Conservation (phyloP, 1,140 invertebrate genomes). For the Aphelinus certus region DNA sequence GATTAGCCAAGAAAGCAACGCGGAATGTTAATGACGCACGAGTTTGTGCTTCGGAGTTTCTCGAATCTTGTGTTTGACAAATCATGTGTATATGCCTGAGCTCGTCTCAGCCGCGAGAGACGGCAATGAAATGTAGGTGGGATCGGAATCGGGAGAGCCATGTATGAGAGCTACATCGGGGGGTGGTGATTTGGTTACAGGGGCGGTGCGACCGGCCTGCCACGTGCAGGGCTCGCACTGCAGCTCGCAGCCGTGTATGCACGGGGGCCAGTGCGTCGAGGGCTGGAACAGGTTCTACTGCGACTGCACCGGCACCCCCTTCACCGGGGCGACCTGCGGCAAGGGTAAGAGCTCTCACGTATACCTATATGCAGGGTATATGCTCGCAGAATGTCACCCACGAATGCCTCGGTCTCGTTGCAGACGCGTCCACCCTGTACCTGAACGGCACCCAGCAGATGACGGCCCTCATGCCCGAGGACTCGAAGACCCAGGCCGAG, state of each 20-base stretch:
- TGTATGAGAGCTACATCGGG: slow-evolving; percentile 17
- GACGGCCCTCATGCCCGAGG: slow-evolving; percentile 80
- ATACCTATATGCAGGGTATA: no score
- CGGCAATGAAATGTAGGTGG: no score
- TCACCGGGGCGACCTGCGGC: slow-evolving; percentile 90
- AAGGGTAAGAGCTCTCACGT: slow-evolving; percentile 70
- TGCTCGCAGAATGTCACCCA: no score
- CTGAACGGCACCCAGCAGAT: slow-evolving; percentile 91
- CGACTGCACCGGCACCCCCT: slow-evolving; percentile 91
- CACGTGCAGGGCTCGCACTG: slow-evolving; percentile 85
- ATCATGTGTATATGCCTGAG: no score
- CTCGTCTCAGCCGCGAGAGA: no score
- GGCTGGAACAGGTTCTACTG: slow-evolving; percentile 97
- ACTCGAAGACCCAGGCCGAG: slow-evolving; percentile 89
- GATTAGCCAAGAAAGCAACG: no score
- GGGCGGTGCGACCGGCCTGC: slow-evolving; percentile 85
- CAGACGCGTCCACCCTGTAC: slow-evolving; percentile 87
- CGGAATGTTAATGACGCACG: no score
- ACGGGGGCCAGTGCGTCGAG: slow-evolving; percentile 88
- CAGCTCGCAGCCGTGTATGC: slow-evolving; percentile 85
- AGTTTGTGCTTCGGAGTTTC: no score
- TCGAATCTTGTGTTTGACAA: no score
- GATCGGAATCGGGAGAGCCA: no score
- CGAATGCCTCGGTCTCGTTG: neutral
- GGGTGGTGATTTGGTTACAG: slow-evolving; percentile 65